Conservation (phyloP, 2,797 vertebrate genomes). For the Ataeniobius toweri region DNA sequence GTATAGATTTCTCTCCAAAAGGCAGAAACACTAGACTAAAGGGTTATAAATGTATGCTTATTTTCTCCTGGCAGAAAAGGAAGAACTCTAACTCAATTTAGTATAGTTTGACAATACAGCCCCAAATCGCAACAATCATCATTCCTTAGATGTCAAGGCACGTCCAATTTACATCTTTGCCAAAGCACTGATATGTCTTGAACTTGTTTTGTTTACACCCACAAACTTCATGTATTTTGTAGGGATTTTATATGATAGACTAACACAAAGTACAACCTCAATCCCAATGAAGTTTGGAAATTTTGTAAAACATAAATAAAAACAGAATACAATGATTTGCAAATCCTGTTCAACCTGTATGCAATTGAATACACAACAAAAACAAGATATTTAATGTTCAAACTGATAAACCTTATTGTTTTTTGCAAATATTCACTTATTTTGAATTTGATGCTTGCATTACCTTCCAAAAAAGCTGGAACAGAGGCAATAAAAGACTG, state of each 20-base stretch:
- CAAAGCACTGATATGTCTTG: background rate
- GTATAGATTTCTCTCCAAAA: background rate
- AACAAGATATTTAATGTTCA: too few species aligned
- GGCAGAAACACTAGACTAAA: background rate
- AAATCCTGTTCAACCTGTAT: too few species aligned
- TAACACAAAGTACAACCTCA: background rate
- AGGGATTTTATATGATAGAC: background rate
- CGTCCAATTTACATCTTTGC: background rate
- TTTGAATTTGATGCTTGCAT: too few species aligned
- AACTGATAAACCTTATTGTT: too few species aligned
- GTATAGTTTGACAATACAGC: background rate
- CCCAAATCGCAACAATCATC: background rate
- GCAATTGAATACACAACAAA: too few species aligned
- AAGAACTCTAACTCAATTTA: background rate
- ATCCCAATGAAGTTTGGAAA: too few species aligned
- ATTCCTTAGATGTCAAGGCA: background rate
- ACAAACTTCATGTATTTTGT: background rate
- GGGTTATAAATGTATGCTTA: too few species aligned
- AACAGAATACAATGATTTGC: too few species aligned
- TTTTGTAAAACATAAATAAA: too few species aligned
- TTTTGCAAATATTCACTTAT: too few species aligned
- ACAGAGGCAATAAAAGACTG: too few species aligned
- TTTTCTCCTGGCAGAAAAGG: background rate
- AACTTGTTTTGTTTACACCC: background rate
- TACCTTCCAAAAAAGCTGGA: too few species aligned